Evolutionary conservation across 1,140 invertebrate species (phyloP), one percentile per base, ranked within the genome.

Genomic region (Procambarus clarkii): DNA sequence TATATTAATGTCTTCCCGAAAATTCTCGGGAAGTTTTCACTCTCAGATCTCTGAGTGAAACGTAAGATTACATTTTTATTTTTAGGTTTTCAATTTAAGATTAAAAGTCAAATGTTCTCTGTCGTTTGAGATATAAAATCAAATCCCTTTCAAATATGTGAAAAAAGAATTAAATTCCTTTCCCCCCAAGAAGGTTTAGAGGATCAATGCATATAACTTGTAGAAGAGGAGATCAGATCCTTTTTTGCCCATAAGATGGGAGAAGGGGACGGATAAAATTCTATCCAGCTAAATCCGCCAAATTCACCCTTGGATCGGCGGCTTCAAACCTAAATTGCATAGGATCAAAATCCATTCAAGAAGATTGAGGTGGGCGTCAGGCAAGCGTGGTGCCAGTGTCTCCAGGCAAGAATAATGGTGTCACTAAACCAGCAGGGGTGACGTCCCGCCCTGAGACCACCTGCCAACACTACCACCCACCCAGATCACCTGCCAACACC

Each of bases 331-430:
- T 74, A 74, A 74, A 74, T 74, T 74, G 69, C 69, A 7, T 74
- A 34, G 69, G 69, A 74, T 74, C 69, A 74, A 74, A 74, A 74
- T 21, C 69, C 69, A 74, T 74, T 74, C 69, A 74, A 74, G 69
- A 74, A 74, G 69, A 74, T 74, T 74, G n/a, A 74, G 69, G 24
- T 2, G n/a, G 2, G 34, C 11, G 69, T 34, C 69, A 74, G n/a
- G 5, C 69, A 11, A 18, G 18, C 13, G 64, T 5, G 64, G 21
- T 18, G 21, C 8, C 50, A 13, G 4, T 54, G 50, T 54, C 50
- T 54, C 50, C 1, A 1, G 15, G 60, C 21, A 18, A 64, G 60
- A 64, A 64, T 64, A 64, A 64, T 21, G 18, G 60, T 18, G 69
- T 24, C 69, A 74, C n/a, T 4, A 74, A 9, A 34, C 3, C 69